A percentile compares a stretch with the other conserved stretches of the same genome.
Evolutionary conservation across 2,113 vertebrate genomes (phyloP).

Genomic region (Dipodomys ordii): DNA sequence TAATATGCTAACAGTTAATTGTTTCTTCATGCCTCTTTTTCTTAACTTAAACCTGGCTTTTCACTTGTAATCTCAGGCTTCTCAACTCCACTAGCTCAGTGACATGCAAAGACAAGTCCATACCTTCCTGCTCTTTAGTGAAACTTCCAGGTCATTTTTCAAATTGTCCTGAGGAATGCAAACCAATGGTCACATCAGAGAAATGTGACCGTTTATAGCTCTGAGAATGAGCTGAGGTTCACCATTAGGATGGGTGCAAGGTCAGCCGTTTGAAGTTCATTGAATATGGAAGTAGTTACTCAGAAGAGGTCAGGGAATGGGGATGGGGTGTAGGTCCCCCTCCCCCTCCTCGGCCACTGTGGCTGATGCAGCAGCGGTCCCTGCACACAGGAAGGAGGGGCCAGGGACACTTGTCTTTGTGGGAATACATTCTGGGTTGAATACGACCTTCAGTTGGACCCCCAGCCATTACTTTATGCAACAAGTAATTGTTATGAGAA

Average conservation of each 20-base stretch:
- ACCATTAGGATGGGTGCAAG: background rate
- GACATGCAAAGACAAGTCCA: background rate
- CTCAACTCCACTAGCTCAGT: background rate
- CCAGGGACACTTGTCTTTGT: background rate
- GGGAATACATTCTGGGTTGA: background rate
- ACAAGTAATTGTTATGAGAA: constrained; percentile 14
- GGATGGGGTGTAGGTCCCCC: too few species aligned
- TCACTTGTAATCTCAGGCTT: background rate
- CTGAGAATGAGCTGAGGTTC: background rate
- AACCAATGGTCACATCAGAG: background rate
- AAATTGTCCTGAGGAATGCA: background rate
- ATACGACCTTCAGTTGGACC: constrained; percentile 31
- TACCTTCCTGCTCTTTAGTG: background rate
- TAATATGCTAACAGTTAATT: background rate
- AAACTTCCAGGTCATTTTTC: background rate
- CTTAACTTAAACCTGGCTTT: background rate
- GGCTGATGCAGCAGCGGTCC: background rate
- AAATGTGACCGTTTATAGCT: background rate
- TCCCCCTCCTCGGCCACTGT: background rate
- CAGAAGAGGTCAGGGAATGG: background rate
- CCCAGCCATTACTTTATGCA: constrained; percentile 1
- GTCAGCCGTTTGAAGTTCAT: background rate
- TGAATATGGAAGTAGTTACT: background rate
- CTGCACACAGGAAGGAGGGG: background rate
- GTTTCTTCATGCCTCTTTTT: background rate